A percentile compares a stretch with the other conserved stretches of the same genome.
phyloP scores from a whole-genome alignment of 2,888 invertebrate genomes.

The Proisotoma minuta region DNA sequence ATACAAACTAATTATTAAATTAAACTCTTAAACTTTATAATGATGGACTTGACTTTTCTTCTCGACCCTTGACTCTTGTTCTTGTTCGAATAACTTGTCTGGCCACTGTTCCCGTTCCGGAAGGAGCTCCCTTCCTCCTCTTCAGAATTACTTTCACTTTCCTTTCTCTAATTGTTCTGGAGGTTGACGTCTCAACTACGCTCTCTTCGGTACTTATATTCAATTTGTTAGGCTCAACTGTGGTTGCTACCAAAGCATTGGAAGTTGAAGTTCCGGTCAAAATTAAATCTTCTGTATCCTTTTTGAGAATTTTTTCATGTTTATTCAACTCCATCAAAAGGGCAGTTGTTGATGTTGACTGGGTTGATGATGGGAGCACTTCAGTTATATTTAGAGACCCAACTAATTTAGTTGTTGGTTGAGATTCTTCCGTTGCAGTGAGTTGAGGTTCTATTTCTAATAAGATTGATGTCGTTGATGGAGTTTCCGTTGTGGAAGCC shows the following conservation, averaged over 20 bases:
- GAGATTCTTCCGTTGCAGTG: background rate
- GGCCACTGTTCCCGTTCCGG: conserved; percentile 3
- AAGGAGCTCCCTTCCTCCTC: conserved; percentile 3
- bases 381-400: conserved; percentile 4
- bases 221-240: background rate
- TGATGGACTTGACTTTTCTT: background rate
- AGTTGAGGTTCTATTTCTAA: background rate
- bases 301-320: background rate
- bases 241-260: background rate
- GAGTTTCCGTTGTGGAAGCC: background rate
- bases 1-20: too few species aligned
- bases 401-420: background rate
- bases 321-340: background rate
- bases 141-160: conserved; percentile 12
- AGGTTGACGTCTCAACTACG: background rate
- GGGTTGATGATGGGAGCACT: conserved; percentile 6
- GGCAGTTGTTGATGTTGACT: background rate
- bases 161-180: background rate
- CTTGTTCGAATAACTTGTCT: conserved; percentile 9
- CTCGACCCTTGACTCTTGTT: background rate
- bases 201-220: background rate
- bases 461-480: background rate
- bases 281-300: background rate
- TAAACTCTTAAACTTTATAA: too few species aligned
- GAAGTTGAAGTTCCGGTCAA: background rate